Evolutionary conservation across 2,113 vertebrate genomes (phyloP).

Genomic region (Monopterus albus): DNA sequence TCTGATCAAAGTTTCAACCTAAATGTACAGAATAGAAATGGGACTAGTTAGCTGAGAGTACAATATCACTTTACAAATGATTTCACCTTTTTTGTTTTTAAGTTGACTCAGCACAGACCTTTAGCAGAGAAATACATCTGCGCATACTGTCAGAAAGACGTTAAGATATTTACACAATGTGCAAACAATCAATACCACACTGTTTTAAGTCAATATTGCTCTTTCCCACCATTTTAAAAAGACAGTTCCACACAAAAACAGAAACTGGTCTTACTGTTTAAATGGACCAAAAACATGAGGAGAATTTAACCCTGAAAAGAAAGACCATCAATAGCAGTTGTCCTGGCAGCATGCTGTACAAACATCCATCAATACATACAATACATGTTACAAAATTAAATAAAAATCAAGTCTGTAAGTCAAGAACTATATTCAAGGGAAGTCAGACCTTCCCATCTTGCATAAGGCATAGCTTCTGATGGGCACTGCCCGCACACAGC

Average conservation of each 20-base stretch:
- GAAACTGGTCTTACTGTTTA: constrained; percentile 39
- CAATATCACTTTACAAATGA: constrained; percentile 75
- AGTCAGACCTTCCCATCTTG: constrained; percentile 74
- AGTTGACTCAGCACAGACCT: constrained; percentile 60
- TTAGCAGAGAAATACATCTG: constrained; percentile 74
- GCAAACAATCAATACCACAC: constrained; percentile 75
- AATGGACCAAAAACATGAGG: constrained; percentile 50
- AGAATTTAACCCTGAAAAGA: constrained; percentile 64
- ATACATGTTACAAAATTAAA: constrained; percentile 77
- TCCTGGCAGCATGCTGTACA: constrained; percentile 62
- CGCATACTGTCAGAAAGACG: constrained; percentile 66
- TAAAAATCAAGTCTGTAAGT: constrained; percentile 78
- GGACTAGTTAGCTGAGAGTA: constrained; percentile 67
- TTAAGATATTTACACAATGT: constrained; percentile 83
- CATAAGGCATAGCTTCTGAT: constrained; percentile 81
- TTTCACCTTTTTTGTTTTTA: constrained; percentile 54
- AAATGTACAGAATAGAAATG: constrained; percentile 92
- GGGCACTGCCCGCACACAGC: constrained; percentile 59
- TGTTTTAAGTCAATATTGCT: constrained; percentile 80
- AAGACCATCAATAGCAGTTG: constrained; percentile 55
- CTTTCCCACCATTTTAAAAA: constrained; percentile 46
- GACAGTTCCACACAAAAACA: constrained; percentile 58
- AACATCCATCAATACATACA: constrained; percentile 49
- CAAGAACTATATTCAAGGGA: constrained; percentile 75
- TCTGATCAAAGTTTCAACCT: constrained; percentile 85